phyloP scores from a whole-genome alignment of 2,888 invertebrate species.

The Cosmopolites sordidus region DNA sequence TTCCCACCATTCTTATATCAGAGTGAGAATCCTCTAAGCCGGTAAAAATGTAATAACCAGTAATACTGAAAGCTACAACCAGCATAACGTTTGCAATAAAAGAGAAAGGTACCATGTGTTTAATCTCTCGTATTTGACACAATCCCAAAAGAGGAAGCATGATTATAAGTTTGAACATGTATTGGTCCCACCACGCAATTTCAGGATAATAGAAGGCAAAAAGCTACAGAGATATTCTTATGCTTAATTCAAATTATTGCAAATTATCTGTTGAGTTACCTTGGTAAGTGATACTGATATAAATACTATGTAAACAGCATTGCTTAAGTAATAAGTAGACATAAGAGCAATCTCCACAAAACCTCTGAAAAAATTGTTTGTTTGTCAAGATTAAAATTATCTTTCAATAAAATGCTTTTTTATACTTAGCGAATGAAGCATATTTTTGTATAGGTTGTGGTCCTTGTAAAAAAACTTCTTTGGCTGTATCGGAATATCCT shows the following conservation, averaged over 20 bases:
- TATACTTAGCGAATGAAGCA: slow-evolving; percentile 64
- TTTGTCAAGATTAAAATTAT: too few species aligned
- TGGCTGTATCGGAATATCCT: slow-evolving; percentile 81
- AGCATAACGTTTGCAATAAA: slow-evolving; percentile 80
- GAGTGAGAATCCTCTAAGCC: slow-evolving; percentile 38
- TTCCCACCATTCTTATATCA: slow-evolving; percentile 44
- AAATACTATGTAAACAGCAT: slow-evolving; percentile 74
- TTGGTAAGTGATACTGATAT: slow-evolving; percentile 66
- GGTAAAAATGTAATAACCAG: slow-evolving; percentile 76
- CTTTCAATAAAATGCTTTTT: not conserved
- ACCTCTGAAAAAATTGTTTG: slow-evolving; percentile 54
- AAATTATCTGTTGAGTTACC: slow-evolving; percentile 48
- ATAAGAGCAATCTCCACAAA: slow-evolving; percentile 66
- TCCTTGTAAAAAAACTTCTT: slow-evolving; percentile 74
- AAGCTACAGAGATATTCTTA: slow-evolving; percentile 49
- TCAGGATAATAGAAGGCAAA: slow-evolving; percentile 58
- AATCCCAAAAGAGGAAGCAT: slow-evolving; percentile 66
- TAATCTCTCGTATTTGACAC: slow-evolving; percentile 71
- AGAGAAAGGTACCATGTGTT: slow-evolving; percentile 84
- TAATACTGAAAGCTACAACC: slow-evolving; percentile 67
- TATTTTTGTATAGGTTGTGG: slow-evolving; percentile 60
- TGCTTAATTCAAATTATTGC: not conserved
- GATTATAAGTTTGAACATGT: slow-evolving; percentile 61
- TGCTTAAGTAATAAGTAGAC: slow-evolving; percentile 65
- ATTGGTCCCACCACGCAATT: slow-evolving; percentile 46